Evolutionary conservation across 2,888 invertebrate genomes (phyloP), one percentile per base, ranked within the genome.

Genomic region (Eurytoma californica): DNA sequence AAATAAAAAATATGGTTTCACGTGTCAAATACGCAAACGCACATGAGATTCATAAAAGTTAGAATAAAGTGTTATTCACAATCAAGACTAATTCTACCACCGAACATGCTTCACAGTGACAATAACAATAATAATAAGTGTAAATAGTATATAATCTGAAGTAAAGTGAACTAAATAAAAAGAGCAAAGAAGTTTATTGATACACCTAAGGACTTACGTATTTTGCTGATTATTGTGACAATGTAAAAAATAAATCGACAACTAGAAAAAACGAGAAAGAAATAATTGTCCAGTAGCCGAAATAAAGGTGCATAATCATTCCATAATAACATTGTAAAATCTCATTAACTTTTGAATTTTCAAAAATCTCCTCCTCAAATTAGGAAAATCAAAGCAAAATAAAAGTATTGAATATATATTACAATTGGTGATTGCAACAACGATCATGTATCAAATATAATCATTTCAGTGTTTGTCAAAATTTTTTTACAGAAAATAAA

Each of bases 241-340:
- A 81, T 77, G 77, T 79, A 76, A 81, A 81, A 73, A 81, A 81
- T 79, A 79, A 77, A 81, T 70, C 67, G 81, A 78, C 68, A 74
- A 79, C 78, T 82, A 78, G 72, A 82, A 82, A 73, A 76, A 82
- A 79, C 70, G 72, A 79, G 74, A 79, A 82, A 78, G 53, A 80
- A 77, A 79, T 75, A 60, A 79, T 72, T 73, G 70, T 70, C 63
- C 70, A 79, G 30, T 57, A 69, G 61, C 47, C 63, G 30, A 72
- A 78, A 78, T 61, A 72, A 78, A 75, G 68, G 4, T 63, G 18
- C 70, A 68, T 30, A 77, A 14, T 55, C 72, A 75, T 74, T 74
- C 74, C 72, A 24, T 51, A 61, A 53, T 61, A 69, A 61, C 53
- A 51, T 63, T 2, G 16, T 51, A 73, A 63, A 53, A 63, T 2